phyloP scores from a whole-genome alignment of 2,113 vertebrate species.

The Microcebus murinus region DNA sequence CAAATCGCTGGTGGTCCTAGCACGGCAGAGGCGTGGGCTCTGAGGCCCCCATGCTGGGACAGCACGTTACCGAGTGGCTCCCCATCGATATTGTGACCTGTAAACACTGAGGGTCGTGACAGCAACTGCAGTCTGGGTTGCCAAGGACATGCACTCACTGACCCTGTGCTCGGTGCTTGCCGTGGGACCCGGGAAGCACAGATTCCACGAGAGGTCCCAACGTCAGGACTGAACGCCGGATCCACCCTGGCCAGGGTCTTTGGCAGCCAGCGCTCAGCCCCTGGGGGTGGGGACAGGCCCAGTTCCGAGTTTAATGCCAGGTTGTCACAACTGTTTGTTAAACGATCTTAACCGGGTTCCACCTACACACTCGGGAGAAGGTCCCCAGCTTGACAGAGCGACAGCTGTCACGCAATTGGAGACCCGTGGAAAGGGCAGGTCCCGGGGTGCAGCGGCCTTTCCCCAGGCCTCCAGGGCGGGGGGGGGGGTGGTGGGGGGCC shows the following conservation, averaged over 20 bases:
- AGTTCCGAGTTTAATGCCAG: neutral
- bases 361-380: fast-evolving
- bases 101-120: fast-evolving
- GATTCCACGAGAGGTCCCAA: fast-evolving
- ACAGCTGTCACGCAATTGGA: fast-evolving
- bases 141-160: neutral
- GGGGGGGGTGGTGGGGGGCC: fast-evolving
- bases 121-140: fast-evolving
- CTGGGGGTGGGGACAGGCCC: fast-evolving
- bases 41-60: fast-evolving
- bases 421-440: fast-evolving
- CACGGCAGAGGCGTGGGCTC: neutral
- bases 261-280: fast-evolving
- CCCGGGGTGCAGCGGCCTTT: fast-evolving
- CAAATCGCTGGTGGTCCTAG: neutral
- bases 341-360: too few species aligned
- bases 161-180: fast-evolving
- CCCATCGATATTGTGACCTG: fast-evolving
- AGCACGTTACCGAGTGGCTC: neutral
- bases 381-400: fast-evolving
- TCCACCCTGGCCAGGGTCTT: fast-evolving
- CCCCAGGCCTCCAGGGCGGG: fast-evolving
- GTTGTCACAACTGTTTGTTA: neutral
- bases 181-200: too few species aligned
- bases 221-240: fast-evolving